Base-by-base conservation (phyloP, 2,113 vertebrate species). In the Glaucomys volans region DNA sequence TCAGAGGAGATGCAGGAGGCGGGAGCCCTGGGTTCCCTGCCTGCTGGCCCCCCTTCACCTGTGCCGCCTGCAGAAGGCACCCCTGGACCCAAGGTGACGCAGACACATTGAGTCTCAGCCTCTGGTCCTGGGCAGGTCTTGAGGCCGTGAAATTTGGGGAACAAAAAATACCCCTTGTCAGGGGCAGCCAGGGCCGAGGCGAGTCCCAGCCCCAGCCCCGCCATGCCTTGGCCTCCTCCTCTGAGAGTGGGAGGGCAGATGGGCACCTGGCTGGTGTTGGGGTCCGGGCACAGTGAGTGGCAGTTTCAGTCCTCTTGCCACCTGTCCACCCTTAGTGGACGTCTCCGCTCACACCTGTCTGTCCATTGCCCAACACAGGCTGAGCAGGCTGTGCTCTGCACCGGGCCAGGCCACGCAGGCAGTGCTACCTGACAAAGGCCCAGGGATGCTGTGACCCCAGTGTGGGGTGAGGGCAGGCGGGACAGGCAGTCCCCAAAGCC, bases 221-320 rank as follows among this genome's bases (percentile, higher is more conserved):
- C 18, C 16, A 42, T 7, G 16, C n/a, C 62, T 76, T 17, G 0
- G 50, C 54, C 28, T 67, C 44, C 66, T 74, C n/a, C 2, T 71
- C 67, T 57, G 40, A 75, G 54, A 8, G 2, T 4, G 1, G 18
- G 16, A 54, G 62, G n/a, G 5, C 17, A 32, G 22, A n/a, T 2
- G 1, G 47, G 8, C 16, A 2, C 75, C 69, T 18, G 4, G 0
- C 28, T 59, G 16, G 18, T 62, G 6, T 17, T 14, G 6, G 28
- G 20, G 8, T 7, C 13, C 74, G 59, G 62, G n/a, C 11, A 1
- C 4, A 1, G 16, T 30, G 66, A 24, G 32, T 1, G 5, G 30
- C n/a, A n/a, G 2, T 11, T 37, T 13, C 52, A 1, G 4, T 2
- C 37, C 20, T 17, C 22, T 3, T 24, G 4, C 52, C 0, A 4